Evolutionary conservation across 2,888 invertebrate genomes (phyloP).

Genomic region (Hedychridium roseum): DNA sequence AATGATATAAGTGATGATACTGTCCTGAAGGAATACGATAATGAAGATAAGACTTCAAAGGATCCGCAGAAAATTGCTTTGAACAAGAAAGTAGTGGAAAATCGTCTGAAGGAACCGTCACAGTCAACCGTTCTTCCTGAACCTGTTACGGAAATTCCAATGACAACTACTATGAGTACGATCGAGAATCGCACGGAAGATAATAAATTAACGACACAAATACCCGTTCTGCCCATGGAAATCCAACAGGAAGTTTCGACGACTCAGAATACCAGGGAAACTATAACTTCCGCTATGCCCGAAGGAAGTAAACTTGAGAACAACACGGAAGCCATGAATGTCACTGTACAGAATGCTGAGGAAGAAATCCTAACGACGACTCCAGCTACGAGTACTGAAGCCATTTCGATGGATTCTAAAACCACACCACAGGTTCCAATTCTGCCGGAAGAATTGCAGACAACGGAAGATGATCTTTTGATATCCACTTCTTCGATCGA

Average conservation of each 20-base stretch:
- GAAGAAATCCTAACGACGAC: slow-evolving; percentile 31
- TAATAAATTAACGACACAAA: slow-evolving; percentile 51
- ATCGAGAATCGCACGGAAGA: slow-evolving; percentile 44
- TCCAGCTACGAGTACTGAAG: slow-evolving; percentile 30
- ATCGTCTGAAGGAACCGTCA: too few relatives aligned
- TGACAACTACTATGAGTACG: slow-evolving; percentile 4
- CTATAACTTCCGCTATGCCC: slow-evolving; percentile 22
- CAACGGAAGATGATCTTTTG: slow-evolving; percentile 54
- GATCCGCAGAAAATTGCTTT: slow-evolving; percentile 13
- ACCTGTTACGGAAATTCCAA: background rate
- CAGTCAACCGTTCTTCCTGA: too few relatives aligned
- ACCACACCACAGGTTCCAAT: slow-evolving; percentile 57
- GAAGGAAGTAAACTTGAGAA: slow-evolving; percentile 23
- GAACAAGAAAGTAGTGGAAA: too few relatives aligned
- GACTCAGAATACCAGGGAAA: slow-evolving; percentile 42
- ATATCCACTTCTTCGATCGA: slow-evolving; percentile 37
- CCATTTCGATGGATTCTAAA: slow-evolving; percentile 43
- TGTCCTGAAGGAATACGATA: slow-evolving; percentile 34
- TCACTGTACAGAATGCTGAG: slow-evolving; percentile 10
- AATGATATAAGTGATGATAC: slow-evolving; percentile 57
- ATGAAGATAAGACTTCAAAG: slow-evolving; percentile 10
- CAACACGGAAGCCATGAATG: slow-evolving; percentile 18
- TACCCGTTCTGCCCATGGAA: slow-evolving; percentile 56
- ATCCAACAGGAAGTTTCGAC: slow-evolving; percentile 55
- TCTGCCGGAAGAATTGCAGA: slow-evolving; percentile 56